These are phyloP conservation scores for Heliconius eleuchia DNA, from an alignment of 1,140 invertebrate genomes.

Conservation along the genomic window DNA sequence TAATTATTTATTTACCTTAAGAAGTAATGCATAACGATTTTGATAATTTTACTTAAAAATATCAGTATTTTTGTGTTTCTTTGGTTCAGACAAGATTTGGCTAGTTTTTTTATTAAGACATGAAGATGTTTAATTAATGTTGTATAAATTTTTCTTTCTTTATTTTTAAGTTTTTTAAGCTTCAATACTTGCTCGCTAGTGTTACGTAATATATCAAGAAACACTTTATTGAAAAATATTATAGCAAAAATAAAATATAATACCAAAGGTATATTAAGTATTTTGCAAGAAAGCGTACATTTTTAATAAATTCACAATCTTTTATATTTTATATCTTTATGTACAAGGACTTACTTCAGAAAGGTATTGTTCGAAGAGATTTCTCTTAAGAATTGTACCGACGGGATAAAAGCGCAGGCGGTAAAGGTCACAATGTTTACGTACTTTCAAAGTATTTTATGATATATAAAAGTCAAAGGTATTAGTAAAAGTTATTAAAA, in stretches of 20 bases:
- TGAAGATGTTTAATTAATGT: too few relatives aligned
- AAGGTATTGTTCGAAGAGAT: constrained; percentile 35
- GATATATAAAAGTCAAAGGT: neutral
- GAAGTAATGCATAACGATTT: neutral
- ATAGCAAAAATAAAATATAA: neutral
- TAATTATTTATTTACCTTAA: neutral
- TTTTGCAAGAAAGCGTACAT: constrained; percentile 6
- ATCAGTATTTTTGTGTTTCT: too few relatives aligned
- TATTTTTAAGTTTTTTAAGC: too few relatives aligned
- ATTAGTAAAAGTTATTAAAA: neutral
- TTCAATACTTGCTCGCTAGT: too few relatives aligned
- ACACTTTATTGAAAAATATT: neutral
- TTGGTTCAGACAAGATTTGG: too few relatives aligned
- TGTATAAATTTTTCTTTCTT: too few relatives aligned
- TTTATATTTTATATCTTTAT: constrained; percentile 30
- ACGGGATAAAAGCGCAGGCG: constrained; percentile 22
- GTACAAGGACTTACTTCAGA: constrained; percentile 24
- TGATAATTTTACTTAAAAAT: too few relatives aligned
- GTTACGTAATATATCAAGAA: too few relatives aligned
- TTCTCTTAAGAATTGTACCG: constrained; percentile 30
- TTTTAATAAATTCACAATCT: constrained; percentile 30
- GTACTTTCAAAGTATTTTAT: constrained; percentile 6
- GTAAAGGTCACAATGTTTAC: constrained; percentile 24
- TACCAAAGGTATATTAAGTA: neutral
- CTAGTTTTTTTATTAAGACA: too few relatives aligned